These are phyloP conservation scores for Salvelinus fontinalis DNA, from an alignment of 2,113 vertebrate species.

Conservation along the genomic window DNA sequence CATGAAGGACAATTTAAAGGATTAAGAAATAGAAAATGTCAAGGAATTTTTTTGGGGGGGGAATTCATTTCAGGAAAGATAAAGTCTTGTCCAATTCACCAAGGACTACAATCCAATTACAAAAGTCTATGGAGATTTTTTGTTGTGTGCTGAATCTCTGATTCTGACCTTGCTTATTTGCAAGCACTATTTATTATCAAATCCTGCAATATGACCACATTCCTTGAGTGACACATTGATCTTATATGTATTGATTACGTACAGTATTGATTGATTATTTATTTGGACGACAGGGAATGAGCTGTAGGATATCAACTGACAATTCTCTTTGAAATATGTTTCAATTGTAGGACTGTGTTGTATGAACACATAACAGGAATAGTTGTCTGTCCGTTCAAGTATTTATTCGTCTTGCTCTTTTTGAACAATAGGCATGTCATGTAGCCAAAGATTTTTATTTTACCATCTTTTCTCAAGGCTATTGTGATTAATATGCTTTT, in stretches of 20 bases:
- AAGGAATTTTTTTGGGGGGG: slow-evolving; percentile 50
- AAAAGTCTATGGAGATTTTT: slow-evolving; percentile 49
- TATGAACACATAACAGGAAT: slow-evolving; percentile 8
- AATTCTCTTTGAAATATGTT: slow-evolving; percentile 43
- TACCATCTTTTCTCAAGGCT: slow-evolving; percentile 58
- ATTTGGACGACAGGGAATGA: slow-evolving; percentile 13
- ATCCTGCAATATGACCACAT: background rate
- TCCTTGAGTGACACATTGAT: background rate
- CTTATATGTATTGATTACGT: background rate
- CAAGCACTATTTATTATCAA: slow-evolving; percentile 16
- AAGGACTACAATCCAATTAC: slow-evolving; percentile 42
- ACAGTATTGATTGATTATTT: background rate
- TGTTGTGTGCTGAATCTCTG: slow-evolving; percentile 20
- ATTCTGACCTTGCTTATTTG: slow-evolving; percentile 36
- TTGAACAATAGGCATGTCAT: slow-evolving; percentile 59
- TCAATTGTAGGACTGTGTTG: slow-evolving; percentile 11
- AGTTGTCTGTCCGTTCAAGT: slow-evolving; percentile 15
- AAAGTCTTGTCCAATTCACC: slow-evolving; percentile 47
- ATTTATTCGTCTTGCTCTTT: slow-evolving; percentile 15
- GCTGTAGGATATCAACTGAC: slow-evolving; percentile 32
- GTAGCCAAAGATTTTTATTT: slow-evolving; percentile 74
- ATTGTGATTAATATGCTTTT: slow-evolving; percentile 50
- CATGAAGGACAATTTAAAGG: no score
- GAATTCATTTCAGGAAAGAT: slow-evolving; percentile 27
- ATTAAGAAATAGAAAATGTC: slow-evolving; percentile 17